phyloP scores from a whole-genome alignment of 2,113 vertebrate species.

The Hymenochirus boettgeri region DNA sequence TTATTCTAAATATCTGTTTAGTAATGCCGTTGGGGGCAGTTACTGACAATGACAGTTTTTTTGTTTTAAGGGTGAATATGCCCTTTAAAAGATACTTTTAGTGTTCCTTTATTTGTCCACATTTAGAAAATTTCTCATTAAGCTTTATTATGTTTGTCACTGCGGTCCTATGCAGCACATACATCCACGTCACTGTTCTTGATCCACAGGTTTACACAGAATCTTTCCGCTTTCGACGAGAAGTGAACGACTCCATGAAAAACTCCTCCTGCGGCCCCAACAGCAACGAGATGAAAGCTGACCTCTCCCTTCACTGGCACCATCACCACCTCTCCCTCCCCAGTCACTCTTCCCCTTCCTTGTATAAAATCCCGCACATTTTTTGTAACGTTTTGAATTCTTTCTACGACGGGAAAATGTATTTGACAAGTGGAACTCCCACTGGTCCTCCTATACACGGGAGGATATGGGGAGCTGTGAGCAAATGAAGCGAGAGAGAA shows the following conservation, averaged over 20 bases:
- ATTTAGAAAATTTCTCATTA: too few species aligned
- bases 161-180: too few species aligned
- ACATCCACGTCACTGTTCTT: too few species aligned
- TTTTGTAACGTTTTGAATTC: conserved; percentile 98
- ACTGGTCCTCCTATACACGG: conserved; percentile 13
- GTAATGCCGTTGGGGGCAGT: too few species aligned
- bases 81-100: too few species aligned
- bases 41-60: too few species aligned
- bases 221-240: conserved; percentile 92
- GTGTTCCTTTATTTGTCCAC: too few species aligned
- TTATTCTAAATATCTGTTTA: too few species aligned
- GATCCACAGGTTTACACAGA: conserved; percentile 92
- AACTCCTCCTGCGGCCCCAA: conserved; percentile 94
- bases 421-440: conserved; percentile 33
- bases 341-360: conserved; percentile 89
- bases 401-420: conserved; percentile 33
- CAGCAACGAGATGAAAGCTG: conserved; percentile 99
- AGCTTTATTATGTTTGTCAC: too few species aligned
- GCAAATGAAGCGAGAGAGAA: conserved; percentile 18
- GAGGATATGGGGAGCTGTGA: conserved; percentile 18
- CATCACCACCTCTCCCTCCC: conserved; percentile 63
- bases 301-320: conserved; percentile 66
- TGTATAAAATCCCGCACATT: conserved; percentile 97
- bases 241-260: conserved; percentile 98
- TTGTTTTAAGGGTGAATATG: too few species aligned